Evolutionary conservation across 2,113 vertebrate genomes (phyloP), one percentile per base, ranked within the genome.

Genomic region (Pteruthius melanotis): DNA sequence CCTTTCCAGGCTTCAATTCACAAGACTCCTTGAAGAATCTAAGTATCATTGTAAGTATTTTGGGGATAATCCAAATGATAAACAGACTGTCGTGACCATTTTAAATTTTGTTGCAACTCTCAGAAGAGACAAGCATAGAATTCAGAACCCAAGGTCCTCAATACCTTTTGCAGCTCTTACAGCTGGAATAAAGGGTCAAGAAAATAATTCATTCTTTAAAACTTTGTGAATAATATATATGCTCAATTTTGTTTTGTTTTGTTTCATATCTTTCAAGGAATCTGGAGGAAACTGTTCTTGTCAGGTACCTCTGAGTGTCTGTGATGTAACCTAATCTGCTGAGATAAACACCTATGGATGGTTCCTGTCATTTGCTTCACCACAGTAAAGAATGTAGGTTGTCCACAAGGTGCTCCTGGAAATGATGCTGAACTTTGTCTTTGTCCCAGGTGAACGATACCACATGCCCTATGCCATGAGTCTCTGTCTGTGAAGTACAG

Each of bases 391-490:
- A 18, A 60, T 1, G 1, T 16, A 35, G 2, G 4, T 10, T 71
- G 23, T 54, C 7, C 8, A 42, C 7, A 42, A 18, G 9, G 9
- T 7, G 3, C 20, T 54, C 2, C 39, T 84, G 39, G 15, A 94
- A 79, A n/a, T 65, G 1, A 52, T 19, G 37, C 5, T 10, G 77
- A 44, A 56, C 5, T 3, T 59, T 4, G 2, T 66, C 3, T n/a
- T 49, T 68, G 27, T 60, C 4, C 8, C 17, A 47, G 6, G 4
- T 64, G 35, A 68, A 7, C 0, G 3, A 3, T 21, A 17, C 33
- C 35, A 7, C 15, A 26, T 39, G 9, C 1, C 0, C 33, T 35
- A 26, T 3, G 2, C 1, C 7, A 4, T 44, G 13, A 28, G 52
- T 69, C 18, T 54, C 27, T 68, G 12, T n/a, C 19, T n/a, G 9